Base-by-base conservation (phyloP, 2,888 invertebrate genomes). In the Acrocyrtus sp. region DNA sequence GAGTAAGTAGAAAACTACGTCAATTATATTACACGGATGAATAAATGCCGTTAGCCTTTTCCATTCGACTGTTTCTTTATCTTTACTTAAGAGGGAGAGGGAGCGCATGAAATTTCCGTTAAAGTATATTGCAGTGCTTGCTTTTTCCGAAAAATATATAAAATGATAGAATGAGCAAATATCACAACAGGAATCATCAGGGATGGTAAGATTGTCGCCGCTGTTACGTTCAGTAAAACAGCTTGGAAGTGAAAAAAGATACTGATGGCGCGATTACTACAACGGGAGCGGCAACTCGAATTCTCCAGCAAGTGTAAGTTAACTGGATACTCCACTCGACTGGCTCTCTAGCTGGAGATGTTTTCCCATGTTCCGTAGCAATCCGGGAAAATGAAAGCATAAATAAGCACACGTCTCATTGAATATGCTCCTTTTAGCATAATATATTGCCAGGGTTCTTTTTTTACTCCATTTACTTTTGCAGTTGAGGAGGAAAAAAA, bases 381-480 rank as follows among this genome's bases (percentile, higher is more conserved):
- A 76, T 76, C 74, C 72, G 62, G 56, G 47, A 48, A 62, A 78
- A 78, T 74, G 76, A 78, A 72, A 68, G 76, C 65, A 78, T 76
- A 78, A 78, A 78, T 78, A 76, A 78, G 78, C 67, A 58, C 75
- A 78, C 78, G 78, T 76, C 73, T 76, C 78, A 78, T 78, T 78
- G 78, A 76, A 72, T 78, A 67, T 74, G 67, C 73, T 74, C 66
- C 72, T 69, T 74, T 72, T 63, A 70, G 57, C 70, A 67, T 66
- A 69, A 69, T 69, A 53, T 69, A 69, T 65, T 65, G 62, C 66
- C 66, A 67, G 69, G 73, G 73, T 70, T 73, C 57, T 62, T 62
- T 73, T 66, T 73, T 74, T 73, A 68, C 68, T 74, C 67, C 60
- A 67, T 67, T 74, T 74, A 68, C 53, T 63, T 54, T 70, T 43